Percentiles rank a stretch among this genome's conserved stretches.
These are phyloP conservation scores for Spodoptera littoralis DNA, from an alignment of 2,888 invertebrate species.

Conservation along the genomic window DNA sequence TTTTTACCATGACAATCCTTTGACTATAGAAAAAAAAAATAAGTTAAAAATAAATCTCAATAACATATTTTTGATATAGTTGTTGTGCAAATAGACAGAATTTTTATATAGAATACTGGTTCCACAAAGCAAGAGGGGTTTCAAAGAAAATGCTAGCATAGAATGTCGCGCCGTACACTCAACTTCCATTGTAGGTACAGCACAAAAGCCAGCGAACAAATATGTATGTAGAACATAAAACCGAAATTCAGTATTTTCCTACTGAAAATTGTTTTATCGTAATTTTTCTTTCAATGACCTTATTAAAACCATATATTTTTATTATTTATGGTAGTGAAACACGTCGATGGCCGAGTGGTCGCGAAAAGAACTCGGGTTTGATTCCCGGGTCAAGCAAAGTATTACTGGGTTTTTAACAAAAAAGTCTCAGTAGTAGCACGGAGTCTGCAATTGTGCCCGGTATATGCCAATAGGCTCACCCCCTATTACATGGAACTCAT, in stretches of 20 bases:
- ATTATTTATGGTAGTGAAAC: too few species aligned
- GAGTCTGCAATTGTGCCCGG: too few species aligned
- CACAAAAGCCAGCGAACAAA: constrained; percentile 44
- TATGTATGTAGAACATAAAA: constrained; percentile 16
- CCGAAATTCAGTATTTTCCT: constrained; percentile 23
- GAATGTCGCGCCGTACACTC: constrained; percentile 13
- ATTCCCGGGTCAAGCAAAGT: too few species aligned
- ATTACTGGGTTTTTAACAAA: too few species aligned
- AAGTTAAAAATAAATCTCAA: not conserved
- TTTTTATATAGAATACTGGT: constrained; percentile 18
- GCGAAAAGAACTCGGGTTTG: too few species aligned
- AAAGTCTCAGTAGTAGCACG: too few species aligned
- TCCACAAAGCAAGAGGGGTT: constrained; percentile 7
- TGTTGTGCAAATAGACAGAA: constrained; percentile 7
- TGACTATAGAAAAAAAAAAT: too few species aligned
- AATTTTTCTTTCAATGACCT: not conserved
- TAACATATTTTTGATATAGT: not conserved
- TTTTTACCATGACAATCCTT: too few species aligned
- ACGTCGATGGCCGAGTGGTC: too few species aligned
- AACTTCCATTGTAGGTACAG: constrained; percentile 19
- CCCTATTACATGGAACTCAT: too few species aligned
- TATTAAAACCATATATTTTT: too few species aligned
- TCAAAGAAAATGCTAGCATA: constrained; percentile 36
- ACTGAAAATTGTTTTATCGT: constrained; percentile 10
- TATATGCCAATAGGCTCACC: too few species aligned